phyloP scores from a whole-genome alignment of 2,113 vertebrate genomes.

The Serilophus lunatus region DNA sequence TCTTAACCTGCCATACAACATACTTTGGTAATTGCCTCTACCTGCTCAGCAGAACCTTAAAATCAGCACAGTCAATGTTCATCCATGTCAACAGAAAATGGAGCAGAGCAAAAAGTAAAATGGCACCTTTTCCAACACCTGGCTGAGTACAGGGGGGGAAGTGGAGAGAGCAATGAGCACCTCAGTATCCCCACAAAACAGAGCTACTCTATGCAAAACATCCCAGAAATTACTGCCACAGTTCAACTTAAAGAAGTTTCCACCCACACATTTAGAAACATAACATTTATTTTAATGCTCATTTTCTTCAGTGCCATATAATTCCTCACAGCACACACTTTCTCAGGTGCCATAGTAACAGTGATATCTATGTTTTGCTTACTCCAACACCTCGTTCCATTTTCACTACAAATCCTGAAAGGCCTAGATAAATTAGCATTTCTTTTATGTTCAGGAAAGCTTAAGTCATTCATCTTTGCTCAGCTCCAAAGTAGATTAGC shows the following conservation, averaged over 20 bases:
- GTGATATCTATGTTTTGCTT: not conserved
- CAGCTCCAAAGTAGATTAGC: not conserved
- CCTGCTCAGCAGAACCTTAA: not conserved
- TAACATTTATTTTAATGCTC: not conserved
- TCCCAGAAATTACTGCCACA: not conserved
- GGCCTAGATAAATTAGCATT: not conserved
- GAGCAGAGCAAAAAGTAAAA: not conserved
- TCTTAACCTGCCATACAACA: not conserved
- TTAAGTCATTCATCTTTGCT: conserved; percentile 6
- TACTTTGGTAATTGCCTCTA: not conserved
- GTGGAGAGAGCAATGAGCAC: not conserved
- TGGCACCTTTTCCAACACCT: not conserved
- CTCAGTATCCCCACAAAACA: not conserved
- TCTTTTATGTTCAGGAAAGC: conserved; percentile 11
- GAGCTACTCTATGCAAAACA: not conserved
- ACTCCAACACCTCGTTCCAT: not conserved
- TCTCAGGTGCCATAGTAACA: conserved; percentile 23
- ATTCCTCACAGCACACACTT: not conserved
- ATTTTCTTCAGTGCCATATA: not conserved
- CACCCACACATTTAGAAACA: not conserved
- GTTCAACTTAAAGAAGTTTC: not conserved
- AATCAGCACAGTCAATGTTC: not conserved
- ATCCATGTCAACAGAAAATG: not conserved
- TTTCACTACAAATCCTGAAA: conserved; percentile 6
- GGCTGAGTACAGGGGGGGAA: not conserved